phyloP scores from a whole-genome alignment of 2,113 vertebrate genomes.

The Euleptes europaea region DNA sequence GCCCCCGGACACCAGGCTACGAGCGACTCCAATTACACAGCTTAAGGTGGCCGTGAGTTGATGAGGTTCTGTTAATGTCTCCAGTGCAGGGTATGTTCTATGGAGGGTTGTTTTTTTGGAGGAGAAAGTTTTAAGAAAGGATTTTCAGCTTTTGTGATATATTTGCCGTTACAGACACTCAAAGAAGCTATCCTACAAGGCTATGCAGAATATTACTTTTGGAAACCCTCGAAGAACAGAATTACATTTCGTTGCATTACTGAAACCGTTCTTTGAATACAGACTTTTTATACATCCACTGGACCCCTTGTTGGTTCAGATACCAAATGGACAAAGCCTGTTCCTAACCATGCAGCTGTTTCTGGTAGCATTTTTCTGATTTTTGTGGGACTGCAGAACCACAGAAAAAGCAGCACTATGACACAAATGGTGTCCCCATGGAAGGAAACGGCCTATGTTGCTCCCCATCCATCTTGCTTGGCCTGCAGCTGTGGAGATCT shows the following conservation, averaged over 20 bases:
- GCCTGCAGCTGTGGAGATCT: not conserved
- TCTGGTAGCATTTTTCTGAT: not conserved
- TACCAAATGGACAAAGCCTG: not conserved
- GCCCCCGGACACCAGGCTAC: conserved; percentile 91
- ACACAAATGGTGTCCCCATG: too few relatives aligned
- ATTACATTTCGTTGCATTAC: not conserved
- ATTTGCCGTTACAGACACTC: not conserved
- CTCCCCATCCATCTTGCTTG: not conserved
- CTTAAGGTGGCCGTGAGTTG: conserved; percentile 97
- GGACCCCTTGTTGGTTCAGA: not conserved
- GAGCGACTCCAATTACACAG: conserved; percentile 97
- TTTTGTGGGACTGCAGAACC: not conserved
- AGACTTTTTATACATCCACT: not conserved
- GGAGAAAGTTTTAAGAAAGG: conserved; percentile 1
- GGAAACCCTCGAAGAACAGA: not conserved
- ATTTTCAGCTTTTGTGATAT: not conserved
- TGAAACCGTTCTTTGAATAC: not conserved
- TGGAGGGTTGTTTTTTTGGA: not conserved
- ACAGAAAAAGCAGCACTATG: too few relatives aligned
- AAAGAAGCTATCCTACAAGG: not conserved
- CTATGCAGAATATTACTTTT: not conserved
- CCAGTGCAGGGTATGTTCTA: conserved; percentile 96
- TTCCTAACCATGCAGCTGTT: not conserved
- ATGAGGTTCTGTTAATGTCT: conserved; percentile 97
- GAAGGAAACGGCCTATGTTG: not conserved